These are phyloP conservation scores for Aplochiton taeniatus DNA, from an alignment of 2,797 vertebrate genomes.

Conservation along the genomic window DNA sequence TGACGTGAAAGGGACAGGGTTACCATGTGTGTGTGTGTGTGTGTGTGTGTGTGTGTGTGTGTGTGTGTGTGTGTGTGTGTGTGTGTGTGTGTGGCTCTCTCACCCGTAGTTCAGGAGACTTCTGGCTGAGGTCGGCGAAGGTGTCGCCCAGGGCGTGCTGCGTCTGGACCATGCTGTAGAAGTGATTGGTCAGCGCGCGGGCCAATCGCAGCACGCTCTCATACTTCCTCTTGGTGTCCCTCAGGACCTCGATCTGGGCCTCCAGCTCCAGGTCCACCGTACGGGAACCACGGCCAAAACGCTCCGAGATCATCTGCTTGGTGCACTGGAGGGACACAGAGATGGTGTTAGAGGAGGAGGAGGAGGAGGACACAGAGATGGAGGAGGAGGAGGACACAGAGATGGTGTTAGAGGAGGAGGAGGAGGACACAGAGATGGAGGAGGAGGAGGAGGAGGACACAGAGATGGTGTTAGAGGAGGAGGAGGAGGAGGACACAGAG, in stretches of 20 bases:
- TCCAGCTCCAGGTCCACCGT: constrained; percentile 96
- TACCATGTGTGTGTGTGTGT: too few relatives aligned
- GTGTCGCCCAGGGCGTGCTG: constrained; percentile 93
- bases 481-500: too few relatives aligned
- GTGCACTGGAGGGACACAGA: constrained; percentile 79
- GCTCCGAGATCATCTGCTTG: constrained; percentile 93
- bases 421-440: too few relatives aligned
- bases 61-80: neutral
- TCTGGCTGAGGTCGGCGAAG: constrained; percentile 97
- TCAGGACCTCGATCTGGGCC: constrained; percentile 91
- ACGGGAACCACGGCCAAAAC: constrained; percentile 91
- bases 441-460: too few relatives aligned
- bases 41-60: too few relatives aligned
- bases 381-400: too few relatives aligned
- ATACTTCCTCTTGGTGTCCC: constrained; percentile 95
- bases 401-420: too few relatives aligned
- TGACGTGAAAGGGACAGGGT: too few relatives aligned
- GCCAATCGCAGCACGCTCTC: constrained; percentile 88
- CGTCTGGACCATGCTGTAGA: constrained; percentile 97
- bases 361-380: too few relatives aligned
- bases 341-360: neutral
- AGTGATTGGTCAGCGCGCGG: constrained; percentile 88
- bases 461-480: too few relatives aligned
- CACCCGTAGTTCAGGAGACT: constrained; percentile 95
- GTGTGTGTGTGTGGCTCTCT: constrained; percentile 17